Percentiles rank a stretch among this genome's conserved stretches.
Evolutionary conservation across 1,140 invertebrate species (phyloP).

Genomic region (Laupala kohalensis): DNA sequence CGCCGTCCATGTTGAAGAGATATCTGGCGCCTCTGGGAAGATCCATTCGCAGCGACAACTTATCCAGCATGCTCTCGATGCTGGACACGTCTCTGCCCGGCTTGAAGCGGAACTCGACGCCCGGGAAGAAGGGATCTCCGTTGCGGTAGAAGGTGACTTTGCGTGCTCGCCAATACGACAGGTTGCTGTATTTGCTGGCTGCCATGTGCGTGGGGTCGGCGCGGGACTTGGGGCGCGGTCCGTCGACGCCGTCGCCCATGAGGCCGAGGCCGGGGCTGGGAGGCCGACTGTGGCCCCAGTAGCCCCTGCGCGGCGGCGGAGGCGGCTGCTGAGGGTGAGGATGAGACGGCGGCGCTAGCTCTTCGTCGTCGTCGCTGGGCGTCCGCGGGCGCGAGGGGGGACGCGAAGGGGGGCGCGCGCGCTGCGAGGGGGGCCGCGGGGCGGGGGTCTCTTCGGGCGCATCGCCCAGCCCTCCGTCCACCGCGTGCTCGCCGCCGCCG

Average conservation of each 20-base stretch:
- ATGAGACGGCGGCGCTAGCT: background rate
- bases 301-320: slow-evolving; percentile 36
- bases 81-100: slow-evolving; percentile 75
- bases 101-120: slow-evolving; percentile 77
- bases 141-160: slow-evolving; percentile 84
- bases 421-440: too few species aligned
- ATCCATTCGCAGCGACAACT: slow-evolving; percentile 67
- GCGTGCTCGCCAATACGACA: slow-evolving; percentile 70
- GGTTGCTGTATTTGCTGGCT: slow-evolving; percentile 50
- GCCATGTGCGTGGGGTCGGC: slow-evolving; percentile 29
- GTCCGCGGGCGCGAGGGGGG: background rate
- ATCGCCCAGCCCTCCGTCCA: too few species aligned
- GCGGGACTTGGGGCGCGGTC: slow-evolving; percentile 32
- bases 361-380: background rate
- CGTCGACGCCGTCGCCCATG: slow-evolving; percentile 18
- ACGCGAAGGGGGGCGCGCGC: background rate
- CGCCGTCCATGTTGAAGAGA: slow-evolving; percentile 82
- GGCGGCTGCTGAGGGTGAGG: slow-evolving; percentile 14
- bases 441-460: too few species aligned
- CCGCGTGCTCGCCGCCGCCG: too few species aligned
- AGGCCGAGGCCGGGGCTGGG: slow-evolving; percentile 31
- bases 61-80: slow-evolving; percentile 72
- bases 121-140: slow-evolving; percentile 82
- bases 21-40: slow-evolving; percentile 71
- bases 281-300: slow-evolving; percentile 38